Percentiles rank a stretch among this genome's conserved stretches.
These are phyloP conservation scores for Blennius ocellaris DNA, from an alignment of 2,113 vertebrate genomes.

Conservation along the genomic window DNA sequence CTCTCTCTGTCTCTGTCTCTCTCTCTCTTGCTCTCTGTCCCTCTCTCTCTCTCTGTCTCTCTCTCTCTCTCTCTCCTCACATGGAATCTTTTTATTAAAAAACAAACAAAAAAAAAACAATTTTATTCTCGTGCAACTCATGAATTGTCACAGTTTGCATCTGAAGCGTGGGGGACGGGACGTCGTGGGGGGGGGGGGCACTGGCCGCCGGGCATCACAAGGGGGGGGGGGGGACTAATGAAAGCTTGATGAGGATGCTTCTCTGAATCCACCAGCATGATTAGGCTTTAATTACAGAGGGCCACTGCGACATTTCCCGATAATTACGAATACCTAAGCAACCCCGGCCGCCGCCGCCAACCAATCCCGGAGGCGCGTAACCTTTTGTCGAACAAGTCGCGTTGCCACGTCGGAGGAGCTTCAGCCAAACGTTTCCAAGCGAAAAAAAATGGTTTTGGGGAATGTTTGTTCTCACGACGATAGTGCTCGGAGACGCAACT, in stretches of 20 bases:
- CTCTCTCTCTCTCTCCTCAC: too few species aligned
- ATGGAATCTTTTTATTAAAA: too few species aligned
- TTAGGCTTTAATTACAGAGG: slow-evolving; percentile 82
- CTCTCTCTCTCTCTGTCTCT: slow-evolving; percentile 56
- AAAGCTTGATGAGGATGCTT: slow-evolving; percentile 76
- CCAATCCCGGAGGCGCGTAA: slow-evolving; percentile 32
- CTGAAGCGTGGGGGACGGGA: neutral
- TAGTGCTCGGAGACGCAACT: neutral
- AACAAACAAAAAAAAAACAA: too few species aligned
- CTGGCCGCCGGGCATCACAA: slow-evolving; percentile 57
- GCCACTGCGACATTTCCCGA: slow-evolving; percentile 76
- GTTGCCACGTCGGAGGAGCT: slow-evolving; percentile 6
- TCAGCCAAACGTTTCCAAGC: neutral
- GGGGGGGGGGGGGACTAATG: slow-evolving; percentile 72
- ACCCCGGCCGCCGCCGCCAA: slow-evolving; percentile 59
- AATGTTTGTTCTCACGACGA: neutral
- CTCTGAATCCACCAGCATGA: slow-evolving; percentile 77
- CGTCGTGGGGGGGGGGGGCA: slow-evolving; percentile 13
- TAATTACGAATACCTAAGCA: slow-evolving; percentile 82
- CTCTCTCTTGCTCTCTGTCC: slow-evolving; percentile 1
- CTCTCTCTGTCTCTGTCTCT: too few species aligned
- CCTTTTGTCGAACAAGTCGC: neutral
- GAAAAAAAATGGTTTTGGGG: too few species aligned
- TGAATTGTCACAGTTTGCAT: too few species aligned
- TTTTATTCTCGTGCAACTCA: too few species aligned